Evolutionary conservation across 2,113 vertebrate species (phyloP).

Genomic region (Pelodiscus sinensis): DNA sequence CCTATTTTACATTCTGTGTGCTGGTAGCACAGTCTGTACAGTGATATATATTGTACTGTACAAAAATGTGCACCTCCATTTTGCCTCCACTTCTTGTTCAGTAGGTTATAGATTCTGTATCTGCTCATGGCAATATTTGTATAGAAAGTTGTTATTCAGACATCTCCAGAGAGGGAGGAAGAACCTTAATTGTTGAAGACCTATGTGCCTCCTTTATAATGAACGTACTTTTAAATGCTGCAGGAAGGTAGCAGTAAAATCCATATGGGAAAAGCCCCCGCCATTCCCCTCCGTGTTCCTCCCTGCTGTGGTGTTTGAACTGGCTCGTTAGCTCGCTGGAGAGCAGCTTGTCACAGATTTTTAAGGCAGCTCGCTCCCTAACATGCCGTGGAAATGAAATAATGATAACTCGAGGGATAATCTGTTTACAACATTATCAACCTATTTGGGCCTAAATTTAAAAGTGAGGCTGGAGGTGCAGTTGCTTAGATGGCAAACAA

Average conservation of each 20-base stretch:
- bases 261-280: neutral
- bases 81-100: neutral
- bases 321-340: no score
- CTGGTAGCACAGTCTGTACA: neutral
- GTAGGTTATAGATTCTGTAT: neutral
- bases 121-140: neutral
- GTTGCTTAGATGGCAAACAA: neutral
- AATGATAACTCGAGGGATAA: neutral
- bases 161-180: neutral
- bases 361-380: neutral
- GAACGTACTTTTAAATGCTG: neutral
- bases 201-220: neutral
- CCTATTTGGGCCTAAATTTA: neutral
- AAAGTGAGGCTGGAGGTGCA: neutral
- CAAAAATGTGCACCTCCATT: neutral
- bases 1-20: rapidly evolving
- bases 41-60: rapidly evolving
- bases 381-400: neutral
- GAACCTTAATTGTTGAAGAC: neutral
- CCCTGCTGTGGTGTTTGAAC: neutral
- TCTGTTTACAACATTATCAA: neutral
- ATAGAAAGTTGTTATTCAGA: neutral
- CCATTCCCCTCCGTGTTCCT: neutral
- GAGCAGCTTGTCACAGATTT: neutral
- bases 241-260: neutral